These are phyloP conservation scores for Hoplodrina ambigua DNA, from an alignment of 2,888 invertebrate species.

Conservation along the genomic window DNA sequence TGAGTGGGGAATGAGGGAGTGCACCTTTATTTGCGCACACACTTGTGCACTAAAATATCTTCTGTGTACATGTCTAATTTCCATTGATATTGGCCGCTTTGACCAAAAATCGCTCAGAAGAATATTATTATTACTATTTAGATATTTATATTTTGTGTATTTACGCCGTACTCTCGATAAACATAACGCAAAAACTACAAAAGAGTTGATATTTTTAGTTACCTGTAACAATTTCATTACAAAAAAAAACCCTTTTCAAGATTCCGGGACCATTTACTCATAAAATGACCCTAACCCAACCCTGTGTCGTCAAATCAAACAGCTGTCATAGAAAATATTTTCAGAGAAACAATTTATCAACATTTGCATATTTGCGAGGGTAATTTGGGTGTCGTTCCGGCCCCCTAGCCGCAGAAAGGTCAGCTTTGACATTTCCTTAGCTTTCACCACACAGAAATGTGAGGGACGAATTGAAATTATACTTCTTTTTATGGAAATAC, in stretches of 20 bases:
- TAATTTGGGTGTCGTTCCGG: constrained; percentile 64
- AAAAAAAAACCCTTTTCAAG: not conserved
- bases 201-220: not conserved
- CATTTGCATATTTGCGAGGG: constrained; percentile 75
- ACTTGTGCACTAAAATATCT: no score
- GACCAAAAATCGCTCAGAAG: no score
- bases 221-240: constrained; percentile 9
- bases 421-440: constrained; percentile 76
- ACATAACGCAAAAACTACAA: not conserved
- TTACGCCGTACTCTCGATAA: not conserved
- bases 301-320: constrained; percentile 36
- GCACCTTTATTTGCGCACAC: no score
- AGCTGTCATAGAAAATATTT: constrained; percentile 56
- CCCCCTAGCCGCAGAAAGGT: constrained; percentile 70
- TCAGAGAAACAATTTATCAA: constrained; percentile 75
- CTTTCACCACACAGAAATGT: constrained; percentile 74
- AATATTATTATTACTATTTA: no score
- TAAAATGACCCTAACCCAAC: constrained; percentile 18
- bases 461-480: constrained; percentile 68
- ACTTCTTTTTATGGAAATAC: constrained; percentile 48
- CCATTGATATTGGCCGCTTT: no score
- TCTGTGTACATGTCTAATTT: no score
- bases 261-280: constrained; percentile 3
- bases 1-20: no score
- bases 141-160: not conserved